These are phyloP conservation scores for Tenthredo livida DNA, from an alignment of 2,888 invertebrate species.

Conservation along the genomic window DNA sequence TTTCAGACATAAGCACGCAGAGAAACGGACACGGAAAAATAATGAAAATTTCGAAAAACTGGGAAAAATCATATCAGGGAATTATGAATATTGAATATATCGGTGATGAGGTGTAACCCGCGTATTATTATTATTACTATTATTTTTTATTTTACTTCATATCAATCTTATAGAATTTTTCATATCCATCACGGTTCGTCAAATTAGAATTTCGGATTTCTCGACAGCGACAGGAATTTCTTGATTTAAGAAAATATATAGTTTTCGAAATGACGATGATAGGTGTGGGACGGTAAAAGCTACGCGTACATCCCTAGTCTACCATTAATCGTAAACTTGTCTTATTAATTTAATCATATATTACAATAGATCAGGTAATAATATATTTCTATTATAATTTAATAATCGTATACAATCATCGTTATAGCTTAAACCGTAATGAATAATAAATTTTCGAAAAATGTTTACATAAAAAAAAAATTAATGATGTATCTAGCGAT, in stretches of 20 bases:
- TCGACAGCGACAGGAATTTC: neutral
- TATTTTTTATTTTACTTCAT: neutral
- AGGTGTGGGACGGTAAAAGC: conserved; percentile 1
- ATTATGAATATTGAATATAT: too few relatives aligned
- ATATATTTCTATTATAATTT: conserved; percentile 27
- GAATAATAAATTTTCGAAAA: too few relatives aligned
- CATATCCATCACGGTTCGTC: neutral
- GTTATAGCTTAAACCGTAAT: conserved; percentile 11
- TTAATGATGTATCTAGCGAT: too few relatives aligned
- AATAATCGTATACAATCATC: conserved; percentile 52
- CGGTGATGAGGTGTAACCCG: neutral
- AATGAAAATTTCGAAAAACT: neutral
- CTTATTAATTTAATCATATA: conserved; percentile 22
- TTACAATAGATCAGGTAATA: conserved; percentile 48
- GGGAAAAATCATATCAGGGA: neutral
- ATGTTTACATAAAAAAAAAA: too few relatives aligned
- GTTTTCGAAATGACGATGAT: neutral
- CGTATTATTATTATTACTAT: too few relatives aligned
- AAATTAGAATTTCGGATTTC: neutral
- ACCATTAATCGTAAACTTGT: conserved; percentile 29
- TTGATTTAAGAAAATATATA: neutral
- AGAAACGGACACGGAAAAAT: neutral
- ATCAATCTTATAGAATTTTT: neutral
- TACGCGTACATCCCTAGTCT: conserved; percentile 12
- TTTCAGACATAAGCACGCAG: neutral